Conservation (phyloP, 2,797 vertebrate species). For the Coendou prehensilis region DNA sequence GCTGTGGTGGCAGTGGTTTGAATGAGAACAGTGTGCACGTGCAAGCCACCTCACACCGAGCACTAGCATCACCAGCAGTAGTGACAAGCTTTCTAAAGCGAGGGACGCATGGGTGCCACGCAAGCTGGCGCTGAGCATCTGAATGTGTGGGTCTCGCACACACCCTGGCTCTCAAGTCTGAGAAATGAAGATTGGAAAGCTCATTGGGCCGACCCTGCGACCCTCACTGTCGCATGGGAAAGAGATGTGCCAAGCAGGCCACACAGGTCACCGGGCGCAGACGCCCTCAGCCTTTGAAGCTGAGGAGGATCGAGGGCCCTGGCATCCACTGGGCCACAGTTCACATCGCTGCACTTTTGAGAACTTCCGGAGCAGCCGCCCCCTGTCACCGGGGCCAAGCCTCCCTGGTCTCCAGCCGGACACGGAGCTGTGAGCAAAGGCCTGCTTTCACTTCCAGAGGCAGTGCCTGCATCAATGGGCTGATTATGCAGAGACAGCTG, state of each 20-base stretch:
- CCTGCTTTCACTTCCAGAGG: neutral
- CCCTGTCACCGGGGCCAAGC: slow-evolving; percentile 68
- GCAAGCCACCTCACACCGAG: neutral
- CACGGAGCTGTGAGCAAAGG: slow-evolving; percentile 34
- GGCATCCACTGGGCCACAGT: slow-evolving; percentile 70
- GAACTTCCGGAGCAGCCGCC: slow-evolving; percentile 74
- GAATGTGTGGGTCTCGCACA: neutral
- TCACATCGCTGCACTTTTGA: slow-evolving; percentile 71
- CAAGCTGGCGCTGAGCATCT: neutral
- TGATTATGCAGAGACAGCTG: slow-evolving; percentile 73
- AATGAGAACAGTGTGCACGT: neutral
- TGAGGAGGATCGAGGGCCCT: slow-evolving; percentile 35
- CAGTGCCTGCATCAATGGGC: slow-evolving; percentile 72
- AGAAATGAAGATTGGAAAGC: slow-evolving; percentile 53
- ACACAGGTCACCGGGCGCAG: slow-evolving; percentile 70
- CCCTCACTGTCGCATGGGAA: slow-evolving; percentile 1
- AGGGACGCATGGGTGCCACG: neutral
- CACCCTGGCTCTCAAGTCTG: slow-evolving; percentile 14
- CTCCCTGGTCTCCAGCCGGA: slow-evolving; percentile 55
- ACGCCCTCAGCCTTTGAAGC: slow-evolving; percentile 79
- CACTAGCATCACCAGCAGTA: neutral
- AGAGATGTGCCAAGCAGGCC: slow-evolving; percentile 52
- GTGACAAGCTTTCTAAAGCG: neutral
- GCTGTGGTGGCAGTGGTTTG: neutral
- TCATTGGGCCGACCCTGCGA: neutral